These are phyloP conservation scores for Lampropteryx suffumata DNA, from an alignment of 2,888 invertebrate genomes.

Conservation along the genomic window DNA sequence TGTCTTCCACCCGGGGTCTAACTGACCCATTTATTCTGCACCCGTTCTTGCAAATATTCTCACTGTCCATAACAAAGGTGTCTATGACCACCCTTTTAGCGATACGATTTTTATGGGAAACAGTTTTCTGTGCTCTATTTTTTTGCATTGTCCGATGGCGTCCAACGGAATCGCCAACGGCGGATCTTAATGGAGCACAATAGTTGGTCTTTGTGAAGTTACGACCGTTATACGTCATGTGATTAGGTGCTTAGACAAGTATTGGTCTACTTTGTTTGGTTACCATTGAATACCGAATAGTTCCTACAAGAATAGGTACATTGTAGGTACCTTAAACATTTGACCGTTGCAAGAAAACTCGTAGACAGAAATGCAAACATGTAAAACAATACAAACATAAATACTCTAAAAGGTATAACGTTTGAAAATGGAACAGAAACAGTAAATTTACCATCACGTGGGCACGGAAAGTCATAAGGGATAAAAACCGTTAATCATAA, in stretches of 20 bases:
- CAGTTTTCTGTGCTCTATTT: conserved; percentile 75
- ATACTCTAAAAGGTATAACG: neutral
- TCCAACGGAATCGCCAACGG: conserved; percentile 71
- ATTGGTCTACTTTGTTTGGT: conserved; percentile 27
- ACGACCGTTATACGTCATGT: conserved; percentile 67
- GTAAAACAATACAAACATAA: neutral
- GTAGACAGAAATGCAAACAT: no score
- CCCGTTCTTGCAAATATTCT: conserved; percentile 75
- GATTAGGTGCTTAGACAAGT: conserved; percentile 22
- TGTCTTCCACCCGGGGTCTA: conserved; percentile 57
- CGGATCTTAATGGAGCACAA: conserved; percentile 64
- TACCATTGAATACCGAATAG: conserved; percentile 6
- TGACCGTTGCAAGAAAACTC: conserved; percentile 12
- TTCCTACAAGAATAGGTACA: neutral
- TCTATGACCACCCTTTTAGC: conserved; percentile 66
- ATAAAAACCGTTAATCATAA: conserved; percentile 9
- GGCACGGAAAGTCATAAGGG: no score
- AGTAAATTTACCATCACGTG: no score
- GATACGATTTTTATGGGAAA: conserved; percentile 78
- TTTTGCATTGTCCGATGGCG: conserved; percentile 75
- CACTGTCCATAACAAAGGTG: conserved; percentile 72
- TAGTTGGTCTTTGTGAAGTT: conserved; percentile 54
- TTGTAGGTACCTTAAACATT: no score
- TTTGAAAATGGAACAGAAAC: neutral
- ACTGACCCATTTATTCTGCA: conserved; percentile 71